Percentiles rank a stretch among this genome's conserved stretches.
Conservation (phyloP, 2,888 invertebrate species). For the Callyntrura guangdongensis region DNA sequence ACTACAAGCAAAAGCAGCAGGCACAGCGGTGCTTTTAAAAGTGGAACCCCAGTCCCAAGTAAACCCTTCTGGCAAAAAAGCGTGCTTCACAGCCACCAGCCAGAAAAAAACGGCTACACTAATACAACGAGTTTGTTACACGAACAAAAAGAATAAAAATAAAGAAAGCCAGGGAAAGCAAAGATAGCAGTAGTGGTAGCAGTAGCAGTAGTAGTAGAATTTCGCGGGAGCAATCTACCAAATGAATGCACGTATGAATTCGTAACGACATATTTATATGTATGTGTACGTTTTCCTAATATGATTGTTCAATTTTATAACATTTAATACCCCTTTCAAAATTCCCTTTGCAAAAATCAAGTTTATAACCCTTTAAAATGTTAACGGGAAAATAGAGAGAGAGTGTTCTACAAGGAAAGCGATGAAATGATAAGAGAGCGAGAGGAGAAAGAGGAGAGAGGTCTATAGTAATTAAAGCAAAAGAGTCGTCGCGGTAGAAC, state of each 20-base stretch:
- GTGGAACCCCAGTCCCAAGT: slow-evolving; percentile 15
- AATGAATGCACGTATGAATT: no score
- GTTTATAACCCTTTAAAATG: no score
- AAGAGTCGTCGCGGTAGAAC: no score
- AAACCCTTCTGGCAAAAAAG: slow-evolving; percentile 71
- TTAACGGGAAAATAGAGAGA: no score
- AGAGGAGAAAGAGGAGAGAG: not conserved
- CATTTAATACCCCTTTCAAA: no score
- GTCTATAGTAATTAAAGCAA: not conserved
- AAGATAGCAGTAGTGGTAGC: not conserved
- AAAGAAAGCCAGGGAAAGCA: not conserved
- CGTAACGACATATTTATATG: no score
- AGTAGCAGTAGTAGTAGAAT: not conserved
- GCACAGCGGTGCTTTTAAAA: slow-evolving; percentile 43
- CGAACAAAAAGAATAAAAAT: slow-evolving; percentile 6
- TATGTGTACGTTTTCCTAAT: no score
- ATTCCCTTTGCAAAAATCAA: no score
- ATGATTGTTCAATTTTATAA: no score
- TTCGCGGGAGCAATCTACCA: no score
- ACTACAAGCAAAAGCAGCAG: slow-evolving; percentile 18
- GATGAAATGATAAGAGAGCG: not conserved
- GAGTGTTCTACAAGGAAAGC: not conserved
- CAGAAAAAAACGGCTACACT: slow-evolving; percentile 49
- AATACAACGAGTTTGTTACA: slow-evolving; percentile 50
- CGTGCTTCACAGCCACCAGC: slow-evolving; percentile 67